These are phyloP conservation scores for Helleia helle DNA, from an alignment of 2,888 invertebrate genomes.

Conservation along the genomic window DNA sequence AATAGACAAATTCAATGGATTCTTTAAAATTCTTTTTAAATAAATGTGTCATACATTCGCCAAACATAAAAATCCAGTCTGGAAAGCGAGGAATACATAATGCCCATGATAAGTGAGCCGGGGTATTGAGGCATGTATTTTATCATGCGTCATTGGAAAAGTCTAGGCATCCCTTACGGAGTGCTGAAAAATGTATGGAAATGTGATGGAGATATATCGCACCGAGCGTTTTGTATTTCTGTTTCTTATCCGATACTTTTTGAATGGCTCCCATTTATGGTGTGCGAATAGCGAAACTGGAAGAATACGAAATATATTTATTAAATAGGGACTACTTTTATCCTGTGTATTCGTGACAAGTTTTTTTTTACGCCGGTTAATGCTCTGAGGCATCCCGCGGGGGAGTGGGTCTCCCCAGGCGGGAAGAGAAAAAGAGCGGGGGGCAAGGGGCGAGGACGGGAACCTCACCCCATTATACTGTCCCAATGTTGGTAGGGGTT, in stretches of 20 bases:
- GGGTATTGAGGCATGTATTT: slow-evolving; percentile 34
- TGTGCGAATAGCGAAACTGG: background rate
- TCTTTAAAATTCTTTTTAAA: slow-evolving; percentile 4
- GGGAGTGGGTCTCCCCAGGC: no score
- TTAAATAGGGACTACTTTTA: no score
- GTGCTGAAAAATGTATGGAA: slow-evolving; percentile 56
- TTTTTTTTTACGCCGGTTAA: no score
- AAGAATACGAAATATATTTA: no score
- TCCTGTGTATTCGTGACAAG: no score
- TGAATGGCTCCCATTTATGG: slow-evolving; percentile 51
- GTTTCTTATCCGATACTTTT: slow-evolving; percentile 46
- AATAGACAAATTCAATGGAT: background rate
- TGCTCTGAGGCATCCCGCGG: no score
- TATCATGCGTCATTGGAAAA: slow-evolving; percentile 45
- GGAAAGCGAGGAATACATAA: slow-evolving; percentile 11
- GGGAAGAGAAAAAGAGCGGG: no score
- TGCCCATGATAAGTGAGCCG: slow-evolving; percentile 14
- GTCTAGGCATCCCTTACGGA: slow-evolving; percentile 34
- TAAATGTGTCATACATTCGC: background rate
- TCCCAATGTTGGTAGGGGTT: no score
- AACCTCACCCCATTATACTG: no score
- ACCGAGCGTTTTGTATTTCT: slow-evolving; percentile 46
- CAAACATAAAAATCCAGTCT: no score
- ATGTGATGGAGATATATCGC: slow-evolving; percentile 64
- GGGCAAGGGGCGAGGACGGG: no score